Evolutionary conservation across 2,113 vertebrate species (phyloP), one percentile per base, ranked within the genome.

Genomic region (Okapia johnstoni): DNA sequence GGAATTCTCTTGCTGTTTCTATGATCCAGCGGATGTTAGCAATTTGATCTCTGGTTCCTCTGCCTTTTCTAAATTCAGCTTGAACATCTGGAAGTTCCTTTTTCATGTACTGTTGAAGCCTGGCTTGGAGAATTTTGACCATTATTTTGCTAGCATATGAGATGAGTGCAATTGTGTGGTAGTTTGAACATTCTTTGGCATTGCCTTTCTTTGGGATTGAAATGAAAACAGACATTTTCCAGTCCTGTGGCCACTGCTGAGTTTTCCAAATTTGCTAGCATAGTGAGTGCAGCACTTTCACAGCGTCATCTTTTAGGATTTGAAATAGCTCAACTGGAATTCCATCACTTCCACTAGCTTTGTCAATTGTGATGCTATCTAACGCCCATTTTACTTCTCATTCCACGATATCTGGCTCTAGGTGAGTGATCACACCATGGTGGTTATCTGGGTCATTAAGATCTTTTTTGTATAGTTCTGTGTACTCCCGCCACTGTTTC

Each of bases 211-310:
- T 70, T 70, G 10, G 19, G n/a, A 40, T 23, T 23, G 10, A 5
- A 70, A 70, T n/a, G 66, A 70, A 70, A 70, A 70, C 10, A 40
- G 66, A 40, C 10, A 4, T 70, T 23, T 70, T 40, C 66, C 66
- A 70, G n/a, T 40, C 0, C 10, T 70, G 19, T 23, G n/a, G n/a
- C 19, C 0, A 0, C n/a, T 70, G 1, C n/a, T 23, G 66, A 12
- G 17, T 23, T 70, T 40, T 70, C 19, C 19, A 70, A 70, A 70
- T 40, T 70, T 70, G 66, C 19, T 40, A 19, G 19, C n/a, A 40
- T 70, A 70, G 19, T 70, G 19, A 70, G 19, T 40, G 10, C 5
- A 70, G 19, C 19, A 70, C 19, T 70, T 70, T 70, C 21, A 40
- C 19, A 40, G 19, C 19, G 40, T 40, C 36, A 23, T 40, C n/a